A percentile compares a stretch with the other conserved stretches of the same genome.
phyloP scores from a whole-genome alignment of 2,113 vertebrate species.

The Hyla sarda region DNA sequence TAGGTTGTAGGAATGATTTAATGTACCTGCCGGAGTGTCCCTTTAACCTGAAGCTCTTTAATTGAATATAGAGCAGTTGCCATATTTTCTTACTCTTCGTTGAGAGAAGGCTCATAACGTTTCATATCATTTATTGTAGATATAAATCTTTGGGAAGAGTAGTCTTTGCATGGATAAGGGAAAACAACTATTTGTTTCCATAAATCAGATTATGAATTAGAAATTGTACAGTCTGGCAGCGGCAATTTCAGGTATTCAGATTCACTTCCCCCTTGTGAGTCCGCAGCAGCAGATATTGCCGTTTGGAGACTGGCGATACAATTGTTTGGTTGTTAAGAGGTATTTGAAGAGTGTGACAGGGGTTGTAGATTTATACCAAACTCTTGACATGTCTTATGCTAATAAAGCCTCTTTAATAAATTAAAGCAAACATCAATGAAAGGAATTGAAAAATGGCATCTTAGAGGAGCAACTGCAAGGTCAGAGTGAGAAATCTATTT shows the following conservation, averaged over 20 bases:
- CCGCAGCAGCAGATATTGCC: neutral
- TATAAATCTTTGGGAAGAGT: neutral
- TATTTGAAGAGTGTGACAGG: constrained; percentile 31
- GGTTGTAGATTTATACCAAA: neutral
- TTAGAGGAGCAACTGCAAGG: neutral
- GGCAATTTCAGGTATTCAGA: constrained; percentile 15
- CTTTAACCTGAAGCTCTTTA: neutral
- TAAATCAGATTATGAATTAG: constrained; percentile 19
- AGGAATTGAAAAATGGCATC: neutral
- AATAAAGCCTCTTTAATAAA: neutral
- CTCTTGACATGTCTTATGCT: neutral
- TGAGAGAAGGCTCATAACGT: neutral
- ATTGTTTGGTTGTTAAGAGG: constrained; percentile 19
- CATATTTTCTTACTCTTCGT: neutral
- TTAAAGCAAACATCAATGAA: constrained; percentile 1
- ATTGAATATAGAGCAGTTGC: neutral
- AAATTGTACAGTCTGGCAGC: neutral
- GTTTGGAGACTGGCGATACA: constrained; percentile 7
- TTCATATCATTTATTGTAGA: neutral
- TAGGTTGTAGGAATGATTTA: too few species aligned
- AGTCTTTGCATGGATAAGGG: neutral
- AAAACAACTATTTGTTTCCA: neutral
- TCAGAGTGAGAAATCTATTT: too few species aligned
- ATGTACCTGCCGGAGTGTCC: neutral
- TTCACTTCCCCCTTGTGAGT: constrained; percentile 16